Evolutionary conservation across 2,888 invertebrate genomes (phyloP).

Genomic region (Synergus gifuensis): DNA sequence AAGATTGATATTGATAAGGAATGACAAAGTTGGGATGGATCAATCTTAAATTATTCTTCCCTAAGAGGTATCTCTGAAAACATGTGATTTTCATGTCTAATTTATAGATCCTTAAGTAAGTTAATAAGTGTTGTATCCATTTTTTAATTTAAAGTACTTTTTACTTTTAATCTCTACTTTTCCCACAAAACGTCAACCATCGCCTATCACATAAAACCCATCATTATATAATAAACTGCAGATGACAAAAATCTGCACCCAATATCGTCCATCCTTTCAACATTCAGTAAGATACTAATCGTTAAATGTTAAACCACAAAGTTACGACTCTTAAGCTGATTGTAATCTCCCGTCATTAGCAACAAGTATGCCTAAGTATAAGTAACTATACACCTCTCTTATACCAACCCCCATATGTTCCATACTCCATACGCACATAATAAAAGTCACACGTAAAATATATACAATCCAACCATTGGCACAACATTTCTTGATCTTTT

Average conservation of each 20-base stretch:
- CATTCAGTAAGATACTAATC: slow-evolving; percentile 22
- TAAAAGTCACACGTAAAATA: not conserved
- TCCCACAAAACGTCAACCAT: too few species aligned
- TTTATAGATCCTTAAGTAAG: too few species aligned
- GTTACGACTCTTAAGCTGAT: slow-evolving; percentile 13
- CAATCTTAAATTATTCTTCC: not conserved
- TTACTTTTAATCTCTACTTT: not conserved
- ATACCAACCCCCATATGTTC: not conserved
- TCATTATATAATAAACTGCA: not conserved
- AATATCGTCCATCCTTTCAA: slow-evolving; percentile 16
- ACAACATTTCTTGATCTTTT: not conserved
- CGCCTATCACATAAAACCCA: not conserved
- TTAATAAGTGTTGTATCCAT: too few species aligned
- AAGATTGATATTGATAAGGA: not conserved
- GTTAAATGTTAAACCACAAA: slow-evolving; percentile 10
- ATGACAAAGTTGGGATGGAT: not conserved
- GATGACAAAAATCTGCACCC: not conserved
- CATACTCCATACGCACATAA: slow-evolving; percentile 7
- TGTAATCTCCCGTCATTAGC: slow-evolving; percentile 27
- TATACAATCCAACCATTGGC: not conserved
- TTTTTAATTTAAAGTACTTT: not conserved
- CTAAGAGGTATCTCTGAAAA: too few species aligned
- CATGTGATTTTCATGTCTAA: too few species aligned
- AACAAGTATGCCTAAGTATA: slow-evolving; percentile 7
- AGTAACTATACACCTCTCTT: not conserved